Evolutionary conservation across 2,888 invertebrate genomes (phyloP).

Genomic region (Oeneis ivallda): DNA sequence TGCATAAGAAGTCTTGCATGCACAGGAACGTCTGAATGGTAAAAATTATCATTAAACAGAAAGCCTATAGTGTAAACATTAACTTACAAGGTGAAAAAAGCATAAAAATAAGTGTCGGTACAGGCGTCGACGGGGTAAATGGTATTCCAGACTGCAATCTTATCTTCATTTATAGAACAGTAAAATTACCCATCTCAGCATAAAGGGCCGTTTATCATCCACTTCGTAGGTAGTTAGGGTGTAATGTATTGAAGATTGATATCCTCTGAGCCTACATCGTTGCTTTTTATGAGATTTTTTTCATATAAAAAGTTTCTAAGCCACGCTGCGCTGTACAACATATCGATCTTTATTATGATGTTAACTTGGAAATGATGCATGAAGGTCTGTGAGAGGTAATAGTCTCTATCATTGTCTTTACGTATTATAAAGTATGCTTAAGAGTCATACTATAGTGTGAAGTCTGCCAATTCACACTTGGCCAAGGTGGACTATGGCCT

Average conservation of each 20-base stretch:
- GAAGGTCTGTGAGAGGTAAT: not conserved
- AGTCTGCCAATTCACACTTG: too few relatives aligned
- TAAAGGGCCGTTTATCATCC: slow-evolving; percentile 72
- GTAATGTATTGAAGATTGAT: slow-evolving; percentile 71
- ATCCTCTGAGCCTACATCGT: slow-evolving; percentile 46
- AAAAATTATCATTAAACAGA: not conserved
- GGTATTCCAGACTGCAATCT: slow-evolving; percentile 61
- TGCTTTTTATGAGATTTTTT: slow-evolving; percentile 48
- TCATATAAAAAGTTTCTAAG: slow-evolving; percentile 33
- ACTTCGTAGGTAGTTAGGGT: slow-evolving; percentile 63
- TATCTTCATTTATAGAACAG: slow-evolving; percentile 76
- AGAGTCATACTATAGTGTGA: too few relatives aligned
- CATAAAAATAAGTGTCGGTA: slow-evolving; percentile 55
- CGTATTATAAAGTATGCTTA: too few relatives aligned
- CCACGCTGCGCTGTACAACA: slow-evolving; percentile 5
- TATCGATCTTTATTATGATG: slow-evolving; percentile 15
- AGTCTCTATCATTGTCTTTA: too few relatives aligned
- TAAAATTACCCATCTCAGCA: slow-evolving; percentile 71
- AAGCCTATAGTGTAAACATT: not conserved
- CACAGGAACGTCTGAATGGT: too few relatives aligned
- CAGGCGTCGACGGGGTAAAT: slow-evolving; percentile 58
- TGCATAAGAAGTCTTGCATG: too few relatives aligned
- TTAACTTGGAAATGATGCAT: slow-evolving; percentile 13
- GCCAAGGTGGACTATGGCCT: too few relatives aligned
- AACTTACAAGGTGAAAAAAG: slow-evolving; percentile 54